Evolutionary conservation across 2,888 invertebrate species (phyloP), one percentile per base, ranked within the genome.

Genomic region (Apamea monoglypha): DNA sequence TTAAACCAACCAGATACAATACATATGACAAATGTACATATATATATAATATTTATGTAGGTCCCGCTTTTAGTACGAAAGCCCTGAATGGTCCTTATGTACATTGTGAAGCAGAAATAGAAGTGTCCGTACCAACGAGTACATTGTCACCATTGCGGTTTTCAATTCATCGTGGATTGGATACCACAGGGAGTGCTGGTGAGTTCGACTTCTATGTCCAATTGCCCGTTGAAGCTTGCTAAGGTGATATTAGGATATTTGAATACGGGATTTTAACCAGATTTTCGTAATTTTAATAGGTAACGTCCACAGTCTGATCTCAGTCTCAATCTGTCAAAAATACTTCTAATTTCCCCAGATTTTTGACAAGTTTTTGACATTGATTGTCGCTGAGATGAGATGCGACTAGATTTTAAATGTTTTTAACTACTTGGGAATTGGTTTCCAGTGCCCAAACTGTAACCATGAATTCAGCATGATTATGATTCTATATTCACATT

Each of bases 61-160:
- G 61, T 74, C 50, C 21, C 29, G 61, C 61, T 83, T 84, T 80
- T 80, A 74, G 80, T 80, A 71, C 59, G 50, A 84, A 84, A 83
- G 82, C 81, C n/a, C 61, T 80, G 80, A 80, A 83, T 84, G 81
- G 81, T 83, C 81, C 84, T 80, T 80, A 74, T 70, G 70, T 84
- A 84, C 69, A 36, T 14, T 56, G 66, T 40, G 36, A 8, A 66
- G 47, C 61, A 40, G 64, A 70, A 67, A 67, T 36, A 70, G 56
- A 25, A 56, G 21, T 29, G 84, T 70, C n/a, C 40, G 29, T 36
- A 73, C 59, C 69, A 73, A 73, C 29, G 61, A 59, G 66, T 59
- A 69, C 44, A 69, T 69, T 50, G 47, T 18, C 47, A 64, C 59
- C 32, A 25, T 67, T 71, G 76, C 74, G 63, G 74, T 81, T 85